Percentiles rank a stretch among this genome's conserved stretches.
Conservation (phyloP, 2,888 invertebrate species). For the Conchocele bisecta region DNA sequence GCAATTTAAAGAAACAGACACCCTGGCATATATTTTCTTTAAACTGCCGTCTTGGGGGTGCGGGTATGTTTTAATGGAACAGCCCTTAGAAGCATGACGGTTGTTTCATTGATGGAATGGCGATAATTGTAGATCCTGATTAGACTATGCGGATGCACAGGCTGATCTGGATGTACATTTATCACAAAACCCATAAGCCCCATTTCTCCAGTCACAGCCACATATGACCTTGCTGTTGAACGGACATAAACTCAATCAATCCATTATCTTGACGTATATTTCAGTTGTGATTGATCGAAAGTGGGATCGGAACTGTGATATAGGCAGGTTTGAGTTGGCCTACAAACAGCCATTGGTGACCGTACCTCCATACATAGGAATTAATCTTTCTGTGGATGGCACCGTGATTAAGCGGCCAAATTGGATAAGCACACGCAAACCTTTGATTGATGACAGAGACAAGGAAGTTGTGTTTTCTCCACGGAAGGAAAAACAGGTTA, state of each 20-base stretch:
- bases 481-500: slow-evolving; percentile 56
- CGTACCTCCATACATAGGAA: slow-evolving; percentile 82
- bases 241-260: neutral
- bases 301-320: slow-evolving; percentile 80
- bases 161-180: too few species aligned
- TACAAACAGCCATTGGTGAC: slow-evolving; percentile 80
- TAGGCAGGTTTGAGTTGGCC: slow-evolving; percentile 82
- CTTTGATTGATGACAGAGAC: slow-evolving; percentile 6
- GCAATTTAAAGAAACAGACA: too few species aligned
- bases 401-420: slow-evolving; percentile 67
- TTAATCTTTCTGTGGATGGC: slow-evolving; percentile 79
- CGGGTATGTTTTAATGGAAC: too few species aligned
- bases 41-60: too few species aligned
- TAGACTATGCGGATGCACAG: too few species aligned
- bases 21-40: too few species aligned
- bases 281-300: slow-evolving; percentile 82
- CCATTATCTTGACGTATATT: slow-evolving; percentile 34
- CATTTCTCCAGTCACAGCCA: too few species aligned
- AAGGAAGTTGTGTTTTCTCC: slow-evolving; percentile 48
- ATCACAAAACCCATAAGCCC: too few species aligned
- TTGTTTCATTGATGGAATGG: too few species aligned
- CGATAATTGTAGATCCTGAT: too few species aligned
- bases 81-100: too few species aligned
- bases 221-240: too few species aligned
- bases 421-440: slow-evolving; percentile 53